phyloP scores from a whole-genome alignment of 2,888 invertebrate genomes.

The Copidosoma aretas region DNA sequence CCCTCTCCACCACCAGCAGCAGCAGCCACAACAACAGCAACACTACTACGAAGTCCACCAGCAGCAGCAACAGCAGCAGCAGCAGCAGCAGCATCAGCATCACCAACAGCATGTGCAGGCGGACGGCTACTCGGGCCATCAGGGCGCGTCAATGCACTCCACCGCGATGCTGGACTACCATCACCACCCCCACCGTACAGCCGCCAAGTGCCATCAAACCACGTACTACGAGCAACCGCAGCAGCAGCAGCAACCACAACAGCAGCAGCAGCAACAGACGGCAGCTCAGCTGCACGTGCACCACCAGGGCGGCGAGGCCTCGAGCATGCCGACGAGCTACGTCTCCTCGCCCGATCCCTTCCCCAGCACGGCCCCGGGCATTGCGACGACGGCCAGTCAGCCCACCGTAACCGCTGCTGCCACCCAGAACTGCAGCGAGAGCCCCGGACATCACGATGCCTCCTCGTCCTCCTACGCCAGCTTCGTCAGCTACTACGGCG shows the following conservation, averaged over 20 bases:
- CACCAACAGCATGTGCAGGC: constrained; percentile 64
- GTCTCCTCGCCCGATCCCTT: constrained; percentile 63
- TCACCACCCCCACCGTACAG: constrained; percentile 24
- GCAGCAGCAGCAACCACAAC: constrained; percentile 27
- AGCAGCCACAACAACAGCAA: too few species aligned
- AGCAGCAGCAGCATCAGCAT: constrained; percentile 35
- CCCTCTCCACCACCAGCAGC: constrained; percentile 51
- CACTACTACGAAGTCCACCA: constrained; percentile 64
- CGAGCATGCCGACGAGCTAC: constrained; percentile 63
- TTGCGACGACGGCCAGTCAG: constrained; percentile 64
- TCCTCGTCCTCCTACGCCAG: constrained; percentile 66
- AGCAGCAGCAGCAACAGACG: constrained; percentile 24
- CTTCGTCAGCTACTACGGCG: constrained; percentile 74
- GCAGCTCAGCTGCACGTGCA: constrained; percentile 56
- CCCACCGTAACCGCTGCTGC: constrained; percentile 64
- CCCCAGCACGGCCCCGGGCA: constrained; percentile 62
- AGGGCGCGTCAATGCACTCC: constrained; percentile 52
- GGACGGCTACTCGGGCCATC: constrained; percentile 55
- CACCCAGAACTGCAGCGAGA: background rate
- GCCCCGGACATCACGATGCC: constrained; percentile 16
- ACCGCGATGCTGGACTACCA: constrained; percentile 49
- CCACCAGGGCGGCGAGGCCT: constrained; percentile 65
- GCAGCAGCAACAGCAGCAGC: constrained; percentile 25
- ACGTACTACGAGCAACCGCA: constrained; percentile 50
- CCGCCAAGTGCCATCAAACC: constrained; percentile 51